Evolutionary conservation across 1,140 invertebrate species (phyloP).

Genomic region (Phymastichus coffea): DNA sequence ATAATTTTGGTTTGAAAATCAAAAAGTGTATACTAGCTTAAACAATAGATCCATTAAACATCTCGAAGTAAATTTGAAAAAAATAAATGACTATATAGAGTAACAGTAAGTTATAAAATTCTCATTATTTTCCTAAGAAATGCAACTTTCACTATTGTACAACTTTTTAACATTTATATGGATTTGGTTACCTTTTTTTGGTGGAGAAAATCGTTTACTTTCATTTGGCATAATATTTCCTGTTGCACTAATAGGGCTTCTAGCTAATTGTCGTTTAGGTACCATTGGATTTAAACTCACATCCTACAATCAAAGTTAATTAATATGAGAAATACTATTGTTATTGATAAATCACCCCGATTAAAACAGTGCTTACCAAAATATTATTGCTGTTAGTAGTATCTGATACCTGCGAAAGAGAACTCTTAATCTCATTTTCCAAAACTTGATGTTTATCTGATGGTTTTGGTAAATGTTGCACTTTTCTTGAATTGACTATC

Average conservation of each 20-base stretch:
- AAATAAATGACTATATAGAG: no score
- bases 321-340: background rate
- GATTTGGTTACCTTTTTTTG: conserved; percentile 6
- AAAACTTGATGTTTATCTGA: background rate
- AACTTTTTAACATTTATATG: no score
- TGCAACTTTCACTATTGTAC: no score
- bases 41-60: no score
- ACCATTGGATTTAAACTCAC: conserved; percentile 38
- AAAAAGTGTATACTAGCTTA: no score
- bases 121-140: no score
- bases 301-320: conserved; percentile 19
- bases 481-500: background rate
- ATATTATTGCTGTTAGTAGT: background rate
- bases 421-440: background rate
- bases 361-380: no score
- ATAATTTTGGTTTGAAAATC: no score
- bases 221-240: background rate
- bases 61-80: no score
- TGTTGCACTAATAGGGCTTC: conserved; percentile 30
- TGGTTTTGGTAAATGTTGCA: background rate
- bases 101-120: no score
- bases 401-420: background rate
- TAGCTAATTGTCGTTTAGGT: conserved; percentile 33
- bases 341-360: no score
- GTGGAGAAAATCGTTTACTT: conserved; percentile 22